These are phyloP conservation scores for Actinopyga echinites DNA, from an alignment of 53 echinoderm and acorn worm genomes.

Conservation along the genomic window DNA sequence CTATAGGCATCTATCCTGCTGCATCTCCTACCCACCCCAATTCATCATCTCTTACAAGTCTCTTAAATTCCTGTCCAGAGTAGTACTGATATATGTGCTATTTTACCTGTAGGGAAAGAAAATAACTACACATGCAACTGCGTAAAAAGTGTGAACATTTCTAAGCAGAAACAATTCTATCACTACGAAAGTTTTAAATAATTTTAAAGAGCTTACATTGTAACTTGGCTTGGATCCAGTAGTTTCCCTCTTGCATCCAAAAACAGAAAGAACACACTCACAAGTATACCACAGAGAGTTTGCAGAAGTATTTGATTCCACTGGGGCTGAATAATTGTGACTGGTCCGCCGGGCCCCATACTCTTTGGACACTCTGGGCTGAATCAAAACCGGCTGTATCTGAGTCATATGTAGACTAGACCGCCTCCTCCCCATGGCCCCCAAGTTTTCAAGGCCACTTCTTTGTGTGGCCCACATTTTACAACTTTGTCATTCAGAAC, in stretches of 20 bases:
- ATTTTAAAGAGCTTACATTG: slow-evolving; percentile 5
- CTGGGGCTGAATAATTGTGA: slow-evolving; percentile 3
- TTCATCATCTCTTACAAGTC: no score
- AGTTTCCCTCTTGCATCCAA: slow-evolving; percentile 78
- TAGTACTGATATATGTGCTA: no score
- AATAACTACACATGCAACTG: no score
- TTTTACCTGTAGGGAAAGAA: no score
- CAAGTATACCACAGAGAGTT: slow-evolving; percentile 72
- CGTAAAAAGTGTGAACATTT: no score
- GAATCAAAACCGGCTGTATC: slow-evolving; percentile 20
- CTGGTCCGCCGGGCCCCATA: not conserved
- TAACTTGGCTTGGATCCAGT: slow-evolving; percentile 4
- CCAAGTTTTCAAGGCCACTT: not conserved
- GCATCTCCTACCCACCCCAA: no score
- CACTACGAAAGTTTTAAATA: not conserved
- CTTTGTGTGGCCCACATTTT: slow-evolving; percentile 39
- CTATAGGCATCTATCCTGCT: no score
- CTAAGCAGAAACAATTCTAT: not conserved
- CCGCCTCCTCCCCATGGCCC: not conserved
- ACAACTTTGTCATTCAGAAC: no score
- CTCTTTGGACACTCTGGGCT: slow-evolving; percentile 3
- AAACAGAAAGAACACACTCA: slow-evolving; percentile 78
- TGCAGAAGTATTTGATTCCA: not conserved
- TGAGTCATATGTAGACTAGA: slow-evolving; percentile 21
- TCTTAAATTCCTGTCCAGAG: no score